These are phyloP conservation scores for Vultur gryphus DNA, from an alignment of 2,797 vertebrate genomes.

Conservation along the genomic window DNA sequence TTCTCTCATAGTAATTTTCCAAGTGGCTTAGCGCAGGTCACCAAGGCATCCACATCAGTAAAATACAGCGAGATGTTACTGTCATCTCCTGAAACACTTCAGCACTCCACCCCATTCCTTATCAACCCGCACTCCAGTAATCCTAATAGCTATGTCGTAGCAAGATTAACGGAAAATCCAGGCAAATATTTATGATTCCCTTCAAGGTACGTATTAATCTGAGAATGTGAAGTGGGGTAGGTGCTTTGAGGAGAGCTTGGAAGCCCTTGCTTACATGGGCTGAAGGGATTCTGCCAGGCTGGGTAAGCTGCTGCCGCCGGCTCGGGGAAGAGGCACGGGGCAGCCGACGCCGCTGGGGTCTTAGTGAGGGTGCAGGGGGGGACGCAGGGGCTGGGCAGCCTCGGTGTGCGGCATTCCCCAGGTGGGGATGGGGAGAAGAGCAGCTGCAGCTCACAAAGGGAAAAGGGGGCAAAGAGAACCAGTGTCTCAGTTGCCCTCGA, in stretches of 20 bases:
- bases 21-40: slow-evolving; percentile 23
- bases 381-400: not conserved
- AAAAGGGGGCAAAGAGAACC: not conserved
- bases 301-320: not conserved
- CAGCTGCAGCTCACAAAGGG: not conserved
- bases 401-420: not conserved
- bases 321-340: not conserved
- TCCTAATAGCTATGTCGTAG: slow-evolving; percentile 36
- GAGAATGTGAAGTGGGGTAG: not conserved
- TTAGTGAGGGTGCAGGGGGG: not conserved
- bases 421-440: not conserved
- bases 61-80: slow-evolving; percentile 6
- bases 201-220: not conserved
- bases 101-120: not conserved
- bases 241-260: not conserved
- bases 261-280: not conserved
- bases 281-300: not conserved
- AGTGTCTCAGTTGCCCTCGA: rapidly evolving
- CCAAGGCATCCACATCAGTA: not conserved
- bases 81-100: slow-evolving; percentile 3
- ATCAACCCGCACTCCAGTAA: slow-evolving; percentile 21
- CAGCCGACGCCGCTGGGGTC: not conserved
- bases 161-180: slow-evolving; percentile 34
- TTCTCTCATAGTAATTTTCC: slow-evolving; percentile 25
- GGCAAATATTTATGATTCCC: slow-evolving; percentile 29